These are phyloP conservation scores for Hirtodrosophila alboralis DNA, from an alignment of 2,888 invertebrate genomes.

Conservation along the genomic window DNA sequence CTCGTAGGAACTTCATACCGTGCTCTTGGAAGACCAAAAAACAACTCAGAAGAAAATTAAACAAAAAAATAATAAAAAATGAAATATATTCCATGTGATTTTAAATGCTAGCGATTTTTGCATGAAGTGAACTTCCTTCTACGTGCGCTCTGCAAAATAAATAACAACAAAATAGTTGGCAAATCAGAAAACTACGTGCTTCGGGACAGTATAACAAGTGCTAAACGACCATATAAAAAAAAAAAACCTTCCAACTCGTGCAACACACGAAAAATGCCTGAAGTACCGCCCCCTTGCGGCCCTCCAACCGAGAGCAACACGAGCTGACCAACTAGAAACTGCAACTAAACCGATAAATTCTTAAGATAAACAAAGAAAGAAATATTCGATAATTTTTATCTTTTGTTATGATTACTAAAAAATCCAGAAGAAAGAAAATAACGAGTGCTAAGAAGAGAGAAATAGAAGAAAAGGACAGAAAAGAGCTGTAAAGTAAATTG, in stretches of 20 bases:
- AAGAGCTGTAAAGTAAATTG: no score
- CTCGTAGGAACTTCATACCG: constrained; percentile 99
- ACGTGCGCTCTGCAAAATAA: constrained; percentile 45
- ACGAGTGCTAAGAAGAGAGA: no score
- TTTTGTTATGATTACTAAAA: no score
- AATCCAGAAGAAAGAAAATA: no score
- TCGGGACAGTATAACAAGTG: constrained; percentile 40
- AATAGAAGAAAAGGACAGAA: no score
- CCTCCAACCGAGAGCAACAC: constrained; percentile 3
- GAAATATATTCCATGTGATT: no score
- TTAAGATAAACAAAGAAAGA: background rate
- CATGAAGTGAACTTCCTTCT: constrained; percentile 12
- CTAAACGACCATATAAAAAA: constrained; percentile 43
- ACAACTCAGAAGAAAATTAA: constrained; percentile 72
- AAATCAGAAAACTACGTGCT: constrained; percentile 47
- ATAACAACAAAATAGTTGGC: constrained; percentile 27
- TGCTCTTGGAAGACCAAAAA: constrained; percentile 96
- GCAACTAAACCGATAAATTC: constrained; percentile 3
- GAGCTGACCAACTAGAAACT: constrained; percentile 13
- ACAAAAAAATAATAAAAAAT: constrained; percentile 7
- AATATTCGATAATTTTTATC: background rate
- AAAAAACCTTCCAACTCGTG: constrained; percentile 25
- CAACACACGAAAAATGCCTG: constrained; percentile 30
- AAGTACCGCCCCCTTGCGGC: constrained; percentile 6
- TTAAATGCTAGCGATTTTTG: constrained; percentile 41